phyloP scores from a whole-genome alignment of 2,113 vertebrate species.

The Mus pahari region DNA sequence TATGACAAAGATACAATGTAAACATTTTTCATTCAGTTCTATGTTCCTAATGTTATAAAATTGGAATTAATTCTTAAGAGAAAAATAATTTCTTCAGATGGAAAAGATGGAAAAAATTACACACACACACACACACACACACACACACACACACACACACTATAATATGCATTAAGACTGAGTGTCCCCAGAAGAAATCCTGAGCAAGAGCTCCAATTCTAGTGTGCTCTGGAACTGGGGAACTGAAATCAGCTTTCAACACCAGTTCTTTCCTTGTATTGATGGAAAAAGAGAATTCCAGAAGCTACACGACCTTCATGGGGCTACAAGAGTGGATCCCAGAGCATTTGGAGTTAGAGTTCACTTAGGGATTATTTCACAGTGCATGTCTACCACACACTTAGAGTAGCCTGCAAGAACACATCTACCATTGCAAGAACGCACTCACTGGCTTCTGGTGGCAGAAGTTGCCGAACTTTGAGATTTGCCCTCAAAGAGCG shows the following conservation, averaged over 20 bases:
- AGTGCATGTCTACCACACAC: not conserved
- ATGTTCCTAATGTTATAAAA: constrained; percentile 41
- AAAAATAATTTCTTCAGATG: not conserved
- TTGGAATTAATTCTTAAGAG: constrained; percentile 39
- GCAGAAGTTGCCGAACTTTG: not conserved
- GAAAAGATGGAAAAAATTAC: too few species aligned
- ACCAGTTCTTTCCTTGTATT: not conserved
- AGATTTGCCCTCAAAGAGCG: not conserved
- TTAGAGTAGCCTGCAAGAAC: not conserved
- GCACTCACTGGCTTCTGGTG: not conserved
- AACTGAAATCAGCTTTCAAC: not conserved
- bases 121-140: too few species aligned
- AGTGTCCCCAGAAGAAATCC: not conserved
- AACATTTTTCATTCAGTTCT: constrained; percentile 25
- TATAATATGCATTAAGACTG: not conserved
- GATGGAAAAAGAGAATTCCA: constrained; percentile 30
- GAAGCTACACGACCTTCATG: not conserved
- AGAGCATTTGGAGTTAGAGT: not conserved
- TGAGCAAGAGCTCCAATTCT: not conserved
- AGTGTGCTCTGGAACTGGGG: not conserved
- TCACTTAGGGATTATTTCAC: not conserved
- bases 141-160: too few species aligned
- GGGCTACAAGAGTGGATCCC: not conserved
- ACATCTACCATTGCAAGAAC: constrained; percentile 29
- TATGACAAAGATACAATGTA: constrained; percentile 1